Percentiles rank a stretch among this genome's conserved stretches.
phyloP scores from a whole-genome alignment of 2,113 vertebrate genomes.

The Psilopsiagon aymara region DNA sequence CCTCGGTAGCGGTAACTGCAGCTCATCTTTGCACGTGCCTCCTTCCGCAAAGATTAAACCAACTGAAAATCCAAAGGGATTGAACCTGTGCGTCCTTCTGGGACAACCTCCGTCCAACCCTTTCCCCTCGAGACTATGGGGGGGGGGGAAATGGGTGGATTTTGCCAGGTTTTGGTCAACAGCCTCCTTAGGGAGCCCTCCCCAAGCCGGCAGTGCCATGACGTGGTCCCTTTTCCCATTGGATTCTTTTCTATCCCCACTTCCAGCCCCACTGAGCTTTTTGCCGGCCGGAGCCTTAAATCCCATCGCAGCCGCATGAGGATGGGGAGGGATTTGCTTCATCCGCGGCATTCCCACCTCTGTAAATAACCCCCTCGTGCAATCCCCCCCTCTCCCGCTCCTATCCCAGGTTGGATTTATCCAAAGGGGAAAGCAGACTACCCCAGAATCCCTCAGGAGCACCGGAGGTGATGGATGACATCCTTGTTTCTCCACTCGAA shows the following conservation, averaged over 20 bases:
- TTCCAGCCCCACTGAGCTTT: constrained; percentile 18
- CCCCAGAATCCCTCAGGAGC: constrained; percentile 57
- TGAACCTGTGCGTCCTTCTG: neutral
- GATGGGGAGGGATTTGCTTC: neutral
- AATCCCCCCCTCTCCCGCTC: neutral
- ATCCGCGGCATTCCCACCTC: neutral
- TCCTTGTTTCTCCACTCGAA: neutral
- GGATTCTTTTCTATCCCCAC: neutral
- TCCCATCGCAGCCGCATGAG: neutral
- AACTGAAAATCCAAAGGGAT: neutral
- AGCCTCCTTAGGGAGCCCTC: neutral
- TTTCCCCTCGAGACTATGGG: neutral
- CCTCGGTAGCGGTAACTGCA: neutral
- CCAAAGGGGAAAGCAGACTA: neutral
- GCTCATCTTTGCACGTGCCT: constrained; percentile 10
- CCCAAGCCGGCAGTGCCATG: neutral
- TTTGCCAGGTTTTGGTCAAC: neutral
- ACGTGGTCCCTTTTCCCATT: neutral
- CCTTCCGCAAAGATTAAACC: neutral
- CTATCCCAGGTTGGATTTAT: neutral
- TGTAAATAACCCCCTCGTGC: neutral
- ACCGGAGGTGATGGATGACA: neutral
- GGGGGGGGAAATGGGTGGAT: fast-evolving
- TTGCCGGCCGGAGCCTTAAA: constrained; percentile 41
- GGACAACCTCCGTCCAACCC: neutral